phyloP scores from a whole-genome alignment of 2,888 invertebrate species.

The Drosophila neotestacea region DNA sequence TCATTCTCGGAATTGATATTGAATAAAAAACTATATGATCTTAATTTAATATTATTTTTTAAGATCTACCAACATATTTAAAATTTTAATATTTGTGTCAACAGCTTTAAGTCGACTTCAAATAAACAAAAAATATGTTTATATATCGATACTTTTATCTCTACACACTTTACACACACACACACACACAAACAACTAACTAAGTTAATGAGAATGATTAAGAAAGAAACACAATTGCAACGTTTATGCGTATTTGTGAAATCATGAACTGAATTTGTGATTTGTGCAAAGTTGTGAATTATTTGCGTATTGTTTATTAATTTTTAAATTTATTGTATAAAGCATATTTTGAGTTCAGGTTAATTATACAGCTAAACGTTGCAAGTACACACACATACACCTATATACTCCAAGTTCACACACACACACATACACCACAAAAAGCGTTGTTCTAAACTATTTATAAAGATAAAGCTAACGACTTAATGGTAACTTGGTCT shows the following conservation, averaged over 20 bases:
- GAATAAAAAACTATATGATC: too few species aligned
- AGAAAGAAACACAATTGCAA: background rate
- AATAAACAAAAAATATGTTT: too few species aligned
- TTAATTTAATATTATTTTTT: too few species aligned
- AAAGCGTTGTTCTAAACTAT: conserved; percentile 64
- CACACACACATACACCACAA: conserved; percentile 29
- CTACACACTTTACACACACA: conserved; percentile 12
- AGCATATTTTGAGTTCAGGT: background rate
- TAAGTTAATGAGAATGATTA: background rate
- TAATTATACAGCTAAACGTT: conserved; percentile 9
- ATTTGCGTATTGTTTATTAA: conserved; percentile 1
- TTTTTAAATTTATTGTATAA: background rate
- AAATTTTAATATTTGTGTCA: too few species aligned
- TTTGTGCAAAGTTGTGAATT: background rate
- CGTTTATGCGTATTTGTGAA: conserved; percentile 8
- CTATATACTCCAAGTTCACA: conserved; percentile 1
- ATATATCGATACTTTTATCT: too few species aligned
- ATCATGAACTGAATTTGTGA: conserved; percentile 2
- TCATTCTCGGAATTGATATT: too few species aligned
- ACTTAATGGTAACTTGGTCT: conserved; percentile 79
- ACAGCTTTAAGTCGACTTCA: too few species aligned
- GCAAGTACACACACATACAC: conserved; percentile 17
- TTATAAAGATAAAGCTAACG: conserved; percentile 69
- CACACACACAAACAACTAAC: conserved; percentile 19
- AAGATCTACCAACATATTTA: too few species aligned